Evolutionary conservation across 2,797 vertebrate genomes (phyloP).

Genomic region (Sphenodon punctatus): DNA sequence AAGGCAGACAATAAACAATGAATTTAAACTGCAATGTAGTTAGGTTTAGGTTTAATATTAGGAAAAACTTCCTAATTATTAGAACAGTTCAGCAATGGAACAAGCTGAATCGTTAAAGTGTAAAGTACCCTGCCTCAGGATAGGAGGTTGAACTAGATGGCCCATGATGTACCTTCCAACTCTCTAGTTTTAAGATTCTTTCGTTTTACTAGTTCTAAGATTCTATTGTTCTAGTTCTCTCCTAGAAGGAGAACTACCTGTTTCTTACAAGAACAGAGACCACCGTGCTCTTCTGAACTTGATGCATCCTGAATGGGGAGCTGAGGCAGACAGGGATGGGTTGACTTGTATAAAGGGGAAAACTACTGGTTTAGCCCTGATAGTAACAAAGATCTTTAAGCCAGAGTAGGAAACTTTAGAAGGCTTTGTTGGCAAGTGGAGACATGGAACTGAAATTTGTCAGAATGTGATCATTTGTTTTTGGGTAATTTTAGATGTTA

Average conservation of each 20-base stretch:
- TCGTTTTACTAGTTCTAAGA: too few relatives aligned
- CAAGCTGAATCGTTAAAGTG: too few relatives aligned
- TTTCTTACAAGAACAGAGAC: not conserved
- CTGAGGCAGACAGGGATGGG: not conserved
- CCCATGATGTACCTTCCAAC: too few relatives aligned
- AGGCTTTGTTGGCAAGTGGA: constrained; percentile 24
- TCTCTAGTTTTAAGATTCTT: too few relatives aligned
- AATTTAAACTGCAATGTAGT: too few relatives aligned
- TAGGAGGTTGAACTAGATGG: too few relatives aligned
- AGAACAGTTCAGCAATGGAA: too few relatives aligned
- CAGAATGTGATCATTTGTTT: constrained; percentile 60
- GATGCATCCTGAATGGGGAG: not conserved
- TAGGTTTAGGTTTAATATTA: too few relatives aligned
- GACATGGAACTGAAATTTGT: constrained; percentile 52
- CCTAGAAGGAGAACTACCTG: not conserved
- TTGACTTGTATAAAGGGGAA: not conserved
- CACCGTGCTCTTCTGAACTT: not conserved
- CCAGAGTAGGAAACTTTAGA: constrained; percentile 29
- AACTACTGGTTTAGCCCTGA: not conserved
- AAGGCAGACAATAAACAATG: too few relatives aligned
- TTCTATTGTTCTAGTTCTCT: constrained; percentile 15
- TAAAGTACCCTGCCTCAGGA: too few relatives aligned
- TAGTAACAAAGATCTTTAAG: not conserved
- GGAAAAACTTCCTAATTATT: too few relatives aligned
- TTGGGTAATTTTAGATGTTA: constrained; percentile 58